Percentiles rank a stretch among this genome's conserved stretches.
Evolutionary conservation across 1,140 invertebrate species (phyloP).

Genomic region (Dendroctonus ponderosae): DNA sequence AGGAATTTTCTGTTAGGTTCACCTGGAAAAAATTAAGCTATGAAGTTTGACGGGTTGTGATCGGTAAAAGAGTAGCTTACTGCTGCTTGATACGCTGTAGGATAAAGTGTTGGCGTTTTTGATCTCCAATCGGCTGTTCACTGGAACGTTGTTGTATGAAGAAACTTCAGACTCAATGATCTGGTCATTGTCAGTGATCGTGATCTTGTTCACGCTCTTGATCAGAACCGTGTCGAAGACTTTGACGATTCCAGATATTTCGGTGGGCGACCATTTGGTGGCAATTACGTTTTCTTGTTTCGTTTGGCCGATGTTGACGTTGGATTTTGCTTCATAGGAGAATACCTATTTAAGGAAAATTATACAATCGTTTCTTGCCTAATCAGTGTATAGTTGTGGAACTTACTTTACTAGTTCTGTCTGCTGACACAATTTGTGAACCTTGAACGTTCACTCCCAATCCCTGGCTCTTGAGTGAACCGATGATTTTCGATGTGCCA

Average conservation of each 20-base stretch:
- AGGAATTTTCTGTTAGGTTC: slow-evolving; percentile 58
- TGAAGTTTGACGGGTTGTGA: background rate
- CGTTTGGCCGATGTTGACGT: slow-evolving; percentile 29
- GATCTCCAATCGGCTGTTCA: slow-evolving; percentile 52
- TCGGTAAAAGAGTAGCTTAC: slow-evolving; percentile 46
- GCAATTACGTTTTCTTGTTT: slow-evolving; percentile 49
- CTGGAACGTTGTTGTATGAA: slow-evolving; percentile 54
- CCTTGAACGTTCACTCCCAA: slow-evolving; percentile 33
- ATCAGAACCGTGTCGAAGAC: slow-evolving; percentile 58
- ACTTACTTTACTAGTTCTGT: slow-evolving; percentile 23
- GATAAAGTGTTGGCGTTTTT: slow-evolving; percentile 60
- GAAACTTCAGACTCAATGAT: slow-evolving; percentile 54
- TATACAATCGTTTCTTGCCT: slow-evolving; percentile 1
- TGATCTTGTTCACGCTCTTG: slow-evolving; percentile 52
- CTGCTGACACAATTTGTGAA: slow-evolving; percentile 15
- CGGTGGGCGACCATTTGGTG: slow-evolving; percentile 50
- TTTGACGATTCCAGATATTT: slow-evolving; percentile 53
- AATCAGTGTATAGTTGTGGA: background rate
- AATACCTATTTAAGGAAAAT: slow-evolving; percentile 4
- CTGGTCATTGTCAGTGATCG: slow-evolving; percentile 53
- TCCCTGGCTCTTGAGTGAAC: slow-evolving; percentile 29
- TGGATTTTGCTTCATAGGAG: slow-evolving; percentile 13
- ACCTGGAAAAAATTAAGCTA: slow-evolving; percentile 40
- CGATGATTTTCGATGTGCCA: slow-evolving; percentile 5
- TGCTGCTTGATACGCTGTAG: slow-evolving; percentile 54